phyloP scores from a whole-genome alignment of 2,888 invertebrate species.

The Drosophila melanocephala region DNA sequence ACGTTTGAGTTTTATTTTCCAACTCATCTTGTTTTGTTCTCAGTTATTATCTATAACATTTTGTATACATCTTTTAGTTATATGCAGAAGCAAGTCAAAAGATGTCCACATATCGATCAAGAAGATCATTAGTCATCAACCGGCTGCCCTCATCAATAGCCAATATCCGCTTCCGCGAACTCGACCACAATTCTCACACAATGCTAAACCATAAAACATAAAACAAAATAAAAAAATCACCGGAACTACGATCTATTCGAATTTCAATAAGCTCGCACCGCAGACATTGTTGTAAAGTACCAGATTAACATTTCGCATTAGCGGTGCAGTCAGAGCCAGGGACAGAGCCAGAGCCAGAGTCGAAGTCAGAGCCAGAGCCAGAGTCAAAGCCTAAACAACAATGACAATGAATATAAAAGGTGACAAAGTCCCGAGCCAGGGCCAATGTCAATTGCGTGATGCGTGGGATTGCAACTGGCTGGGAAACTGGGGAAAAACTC shows the following conservation, averaged over 20 bases:
- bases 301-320: slow-evolving; percentile 80
- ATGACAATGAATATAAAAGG: slow-evolving; percentile 64
- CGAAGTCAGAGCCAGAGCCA: not conserved
- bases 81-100: not conserved
- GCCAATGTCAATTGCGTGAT: slow-evolving; percentile 67
- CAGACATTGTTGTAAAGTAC: slow-evolving; percentile 60
- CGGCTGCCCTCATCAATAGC: slow-evolving; percentile 30
- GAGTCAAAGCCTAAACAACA: slow-evolving; percentile 16
- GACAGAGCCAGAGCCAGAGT: not conserved
- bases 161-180: slow-evolving; percentile 70
- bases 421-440: slow-evolving; percentile 67
- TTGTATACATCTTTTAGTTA: not conserved
- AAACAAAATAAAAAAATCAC: slow-evolving; percentile 34
- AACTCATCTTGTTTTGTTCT: not conserved
- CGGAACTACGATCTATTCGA: slow-evolving; percentile 75
- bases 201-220: slow-evolving; percentile 13
- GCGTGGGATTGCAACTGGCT: slow-evolving; percentile 67
- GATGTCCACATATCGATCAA: slow-evolving; percentile 20
- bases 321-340: slow-evolving; percentile 26
- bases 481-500: slow-evolving; percentile 45
- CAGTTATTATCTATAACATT: too few relatives aligned
- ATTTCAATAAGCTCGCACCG: slow-evolving; percentile 65
- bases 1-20: not conserved
- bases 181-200: slow-evolving; percentile 61
- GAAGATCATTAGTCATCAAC: slow-evolving; percentile 43